Base-by-base conservation (phyloP, 2,888 invertebrate species). In the Cataglyphis rosenhaueri region DNA sequence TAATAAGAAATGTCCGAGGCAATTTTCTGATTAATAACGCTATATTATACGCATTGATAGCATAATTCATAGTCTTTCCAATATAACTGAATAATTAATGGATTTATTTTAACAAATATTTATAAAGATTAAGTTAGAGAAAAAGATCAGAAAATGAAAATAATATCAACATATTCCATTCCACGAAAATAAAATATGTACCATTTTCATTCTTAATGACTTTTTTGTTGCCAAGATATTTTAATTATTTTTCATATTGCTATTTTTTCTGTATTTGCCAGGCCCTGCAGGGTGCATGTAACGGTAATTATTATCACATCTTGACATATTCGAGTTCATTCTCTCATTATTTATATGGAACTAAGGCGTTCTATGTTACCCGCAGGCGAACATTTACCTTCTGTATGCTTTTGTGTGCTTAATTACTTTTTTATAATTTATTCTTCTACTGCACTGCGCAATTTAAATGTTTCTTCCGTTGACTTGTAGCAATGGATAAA, bases 231-330 rank as follows among this genome's bases (percentile, higher is more conserved):
- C 21, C n/a, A 29, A 18, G n/a, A 55, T 52, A 57, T 71, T 78
- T 76, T 73, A 82, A 84, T 87, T 74, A 74, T 87, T 84, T 52
- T 52, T 78, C 65, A 32, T 32, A 65, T 61, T 75, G 32, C 64
- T 52, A 59, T 29, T 38, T 10, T 75, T 55, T 44, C 29, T 61
- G 48, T 44, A 61, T 65, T n/a, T 79, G 70, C 73, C 81, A 82
- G 62, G 48, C 61, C 85, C 65, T 48, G 79, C 70, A 84, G 86
- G 86, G 81, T 79, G 74, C 74, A 66, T 71, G 82, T 71, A 55
- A 59, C 35, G 65, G 82, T 85, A 88, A 88, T 88, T 88, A 88
- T 82, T 82, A 85, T 79, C 57, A 41, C 88, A 74, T 84, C 79
- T 81, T 82, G 85, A 76, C 79, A 82, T 79, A 76, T 71, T 81